Percentiles rank a stretch among this genome's conserved stretches.
phyloP scores from a whole-genome alignment of 2,113 vertebrate genomes.

The Scatophagus argus region DNA sequence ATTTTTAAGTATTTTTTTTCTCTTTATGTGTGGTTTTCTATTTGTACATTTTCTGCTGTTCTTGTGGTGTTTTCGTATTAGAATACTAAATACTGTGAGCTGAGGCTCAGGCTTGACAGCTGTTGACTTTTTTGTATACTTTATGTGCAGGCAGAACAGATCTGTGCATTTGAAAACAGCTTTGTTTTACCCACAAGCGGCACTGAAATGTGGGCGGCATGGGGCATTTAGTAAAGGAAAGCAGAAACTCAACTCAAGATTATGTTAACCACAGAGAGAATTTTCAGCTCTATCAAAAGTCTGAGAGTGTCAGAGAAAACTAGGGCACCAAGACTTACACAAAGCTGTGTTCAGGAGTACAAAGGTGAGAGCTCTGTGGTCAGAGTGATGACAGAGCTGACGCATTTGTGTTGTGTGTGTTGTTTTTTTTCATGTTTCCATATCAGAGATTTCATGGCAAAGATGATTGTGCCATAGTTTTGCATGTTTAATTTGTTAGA shows the following conservation, averaged over 20 bases:
- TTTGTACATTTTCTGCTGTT: not conserved
- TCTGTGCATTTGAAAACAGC: slow-evolving; percentile 18
- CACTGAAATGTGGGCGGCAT: not conserved
- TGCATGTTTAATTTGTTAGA: not conserved
- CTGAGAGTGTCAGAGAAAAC: slow-evolving; percentile 32
- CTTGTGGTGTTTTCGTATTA: not conserved
- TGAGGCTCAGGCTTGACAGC: not conserved
- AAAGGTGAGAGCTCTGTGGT: slow-evolving; percentile 49
- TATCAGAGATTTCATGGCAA: not conserved
- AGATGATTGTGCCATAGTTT: not conserved
- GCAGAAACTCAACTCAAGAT: slow-evolving; percentile 21
- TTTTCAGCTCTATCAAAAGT: slow-evolving; percentile 4
- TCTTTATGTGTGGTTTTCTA: no score
- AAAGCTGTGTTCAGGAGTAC: not conserved
- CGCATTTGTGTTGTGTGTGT: no score
- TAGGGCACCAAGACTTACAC: not conserved
- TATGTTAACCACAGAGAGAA: slow-evolving; percentile 50
- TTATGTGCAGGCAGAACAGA: not conserved
- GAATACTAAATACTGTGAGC: not conserved
- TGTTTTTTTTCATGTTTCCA: not conserved
- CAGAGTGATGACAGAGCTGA: not conserved
- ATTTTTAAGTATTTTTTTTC: no score
- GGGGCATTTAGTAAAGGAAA: slow-evolving; percentile 14
- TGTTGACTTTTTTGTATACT: not conserved
- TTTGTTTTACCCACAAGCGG: slow-evolving; percentile 37